These are phyloP conservation scores for Lethocerus indicus DNA, from an alignment of 1,140 invertebrate species.

Conservation along the genomic window DNA sequence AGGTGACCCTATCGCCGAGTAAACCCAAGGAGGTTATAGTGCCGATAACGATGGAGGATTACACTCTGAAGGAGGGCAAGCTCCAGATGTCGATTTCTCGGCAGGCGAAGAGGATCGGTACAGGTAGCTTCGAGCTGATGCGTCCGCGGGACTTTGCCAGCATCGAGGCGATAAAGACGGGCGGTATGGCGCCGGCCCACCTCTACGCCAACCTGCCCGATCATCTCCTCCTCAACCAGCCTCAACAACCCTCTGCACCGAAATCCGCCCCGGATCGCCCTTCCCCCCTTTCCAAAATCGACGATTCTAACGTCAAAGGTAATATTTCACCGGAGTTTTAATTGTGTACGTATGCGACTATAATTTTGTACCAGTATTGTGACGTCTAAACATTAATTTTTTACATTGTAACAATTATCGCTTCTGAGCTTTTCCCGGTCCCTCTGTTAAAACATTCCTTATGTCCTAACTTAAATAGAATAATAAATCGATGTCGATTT, in stretches of 20 bases:
- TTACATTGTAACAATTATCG: no score
- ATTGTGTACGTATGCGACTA: no score
- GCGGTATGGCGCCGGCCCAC: slow-evolving; percentile 11
- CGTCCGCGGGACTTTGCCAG: slow-evolving; percentile 29
- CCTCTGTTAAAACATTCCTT: no score
- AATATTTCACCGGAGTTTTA: no score
- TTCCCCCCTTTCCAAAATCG: no score
- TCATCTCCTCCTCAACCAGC: not conserved
- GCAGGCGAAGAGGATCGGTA: slow-evolving; percentile 17
- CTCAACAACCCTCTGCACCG: not conserved
- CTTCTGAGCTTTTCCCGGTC: no score
- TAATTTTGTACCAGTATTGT: no score
- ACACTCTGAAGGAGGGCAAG: slow-evolving; percentile 21
- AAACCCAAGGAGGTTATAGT: slow-evolving; percentile 12
- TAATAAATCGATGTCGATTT: no score
- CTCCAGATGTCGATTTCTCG: slow-evolving; percentile 21
- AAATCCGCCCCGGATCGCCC: no score
- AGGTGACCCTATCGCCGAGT: slow-evolving; percentile 9
- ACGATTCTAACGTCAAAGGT: no score
- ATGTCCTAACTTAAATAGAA: no score
- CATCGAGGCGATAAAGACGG: slow-evolving; percentile 27
- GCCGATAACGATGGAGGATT: slow-evolving; percentile 18
- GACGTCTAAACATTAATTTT: no score
- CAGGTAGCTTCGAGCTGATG: slow-evolving; percentile 29
- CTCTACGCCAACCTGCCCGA: slow-evolving; percentile 26